Percentiles rank a stretch among this genome's conserved stretches.
These are phyloP conservation scores for Sylvia borin DNA, from an alignment of 2,797 vertebrate genomes.

Conservation along the genomic window DNA sequence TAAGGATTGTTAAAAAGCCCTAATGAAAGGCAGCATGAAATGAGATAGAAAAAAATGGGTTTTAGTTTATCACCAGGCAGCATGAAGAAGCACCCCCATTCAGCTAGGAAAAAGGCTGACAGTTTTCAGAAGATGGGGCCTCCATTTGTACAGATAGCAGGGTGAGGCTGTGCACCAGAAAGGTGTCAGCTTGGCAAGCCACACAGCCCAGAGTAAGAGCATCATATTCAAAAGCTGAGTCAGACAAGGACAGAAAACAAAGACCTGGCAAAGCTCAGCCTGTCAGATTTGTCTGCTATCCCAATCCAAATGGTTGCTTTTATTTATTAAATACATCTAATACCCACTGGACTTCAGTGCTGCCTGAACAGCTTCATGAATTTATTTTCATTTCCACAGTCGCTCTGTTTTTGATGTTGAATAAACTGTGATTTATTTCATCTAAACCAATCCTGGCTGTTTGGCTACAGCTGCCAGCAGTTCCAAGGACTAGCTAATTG, in stretches of 20 bases:
- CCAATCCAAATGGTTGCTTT: not conserved
- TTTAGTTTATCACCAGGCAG: not conserved
- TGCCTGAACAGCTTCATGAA: not conserved
- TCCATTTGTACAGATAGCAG: not conserved
- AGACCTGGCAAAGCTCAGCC: constrained; percentile 27
- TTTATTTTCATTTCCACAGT: constrained; percentile 31
- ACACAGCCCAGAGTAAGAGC: not conserved
- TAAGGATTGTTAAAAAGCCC: not conserved
- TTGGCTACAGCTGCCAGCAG: not conserved
- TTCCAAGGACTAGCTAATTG: not conserved
- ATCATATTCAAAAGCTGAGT: constrained; percentile 31
- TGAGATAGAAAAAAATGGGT: not conserved
- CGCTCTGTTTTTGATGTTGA: not conserved
- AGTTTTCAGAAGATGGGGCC: not conserved
- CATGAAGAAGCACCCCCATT: not conserved
- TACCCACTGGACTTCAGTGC: not conserved
- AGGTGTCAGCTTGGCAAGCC: not conserved
- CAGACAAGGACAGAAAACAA: constrained; percentile 25
- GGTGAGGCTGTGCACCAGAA: not conserved
- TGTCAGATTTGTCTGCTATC: not conserved
- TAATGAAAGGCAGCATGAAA: not conserved
- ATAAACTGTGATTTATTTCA: constrained; percentile 11
- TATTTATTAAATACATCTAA: constrained; percentile 21
- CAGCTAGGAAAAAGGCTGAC: not conserved
- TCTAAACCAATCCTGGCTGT: not conserved